phyloP scores from a whole-genome alignment of 1,140 invertebrate genomes.

The Musca domestica region DNA sequence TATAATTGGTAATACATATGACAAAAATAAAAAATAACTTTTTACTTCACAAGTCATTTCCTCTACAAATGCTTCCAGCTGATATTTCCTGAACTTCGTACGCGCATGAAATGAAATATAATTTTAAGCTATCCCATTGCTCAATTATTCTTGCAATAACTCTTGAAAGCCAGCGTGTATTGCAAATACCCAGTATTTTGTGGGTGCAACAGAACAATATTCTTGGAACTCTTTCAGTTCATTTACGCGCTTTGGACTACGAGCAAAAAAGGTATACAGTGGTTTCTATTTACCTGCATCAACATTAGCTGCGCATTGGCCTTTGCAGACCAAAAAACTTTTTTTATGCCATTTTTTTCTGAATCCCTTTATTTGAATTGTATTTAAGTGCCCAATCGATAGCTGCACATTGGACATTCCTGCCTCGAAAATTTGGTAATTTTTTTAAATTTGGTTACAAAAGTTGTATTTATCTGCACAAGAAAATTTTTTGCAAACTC shows the following conservation, averaged over 20 bases:
- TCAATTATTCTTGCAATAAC: constrained; percentile 27
- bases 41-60: not conserved
- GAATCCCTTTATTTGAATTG: no score
- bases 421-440: no score
- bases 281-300: no score
- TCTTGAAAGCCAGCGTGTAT: no score
- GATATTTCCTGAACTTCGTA: constrained; percentile 11
- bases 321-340: no score
- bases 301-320: no score
- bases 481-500: no score
- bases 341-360: no score
- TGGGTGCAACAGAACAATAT: constrained; percentile 36
- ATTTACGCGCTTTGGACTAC: constrained; percentile 26
- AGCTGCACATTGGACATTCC: no score
- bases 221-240: constrained; percentile 36
- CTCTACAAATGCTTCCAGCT: not conserved
- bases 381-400: no score
- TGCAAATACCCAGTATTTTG: constrained; percentile 33
- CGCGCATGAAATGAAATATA: constrained; percentile 6
- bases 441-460: no score
- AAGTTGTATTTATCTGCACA: constrained; percentile 34
- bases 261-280: no score
- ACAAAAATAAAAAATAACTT: constrained; percentile 10
- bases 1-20: constrained; percentile 18
- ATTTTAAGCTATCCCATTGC: constrained; percentile 16